Conservation (phyloP, 2,113 vertebrate species). For the Dasypus novemcinctus region DNA sequence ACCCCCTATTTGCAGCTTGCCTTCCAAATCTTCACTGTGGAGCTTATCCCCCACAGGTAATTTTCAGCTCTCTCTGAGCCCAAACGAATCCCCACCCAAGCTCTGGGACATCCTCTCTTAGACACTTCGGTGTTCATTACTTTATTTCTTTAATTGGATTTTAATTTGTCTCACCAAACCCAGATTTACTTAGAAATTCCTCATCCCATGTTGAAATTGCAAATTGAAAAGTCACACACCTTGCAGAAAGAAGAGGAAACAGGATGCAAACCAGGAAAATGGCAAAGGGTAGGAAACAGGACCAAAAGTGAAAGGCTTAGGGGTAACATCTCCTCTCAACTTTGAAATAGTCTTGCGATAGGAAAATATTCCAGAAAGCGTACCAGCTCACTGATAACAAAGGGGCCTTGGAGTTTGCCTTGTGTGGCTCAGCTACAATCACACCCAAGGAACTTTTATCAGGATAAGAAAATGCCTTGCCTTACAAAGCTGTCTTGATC, state of each 20-base stretch:
- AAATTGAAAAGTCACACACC: constrained; percentile 51
- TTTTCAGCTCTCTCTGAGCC: constrained; percentile 43
- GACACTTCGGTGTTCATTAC: not conserved
- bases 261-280: not conserved
- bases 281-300: not conserved
- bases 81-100: constrained; percentile 38
- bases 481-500: not conserved
- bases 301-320: not conserved
- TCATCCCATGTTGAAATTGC: constrained; percentile 51
- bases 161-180: constrained; percentile 69
- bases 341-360: not conserved
- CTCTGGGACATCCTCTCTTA: not conserved
- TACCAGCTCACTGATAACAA: not conserved
- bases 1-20: constrained; percentile 44
- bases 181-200: constrained; percentile 64
- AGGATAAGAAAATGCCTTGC: not conserved
- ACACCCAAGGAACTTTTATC: not conserved
- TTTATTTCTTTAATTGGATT: constrained; percentile 72
- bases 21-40: constrained; percentile 10
- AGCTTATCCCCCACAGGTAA: not conserved
- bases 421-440: not conserved
- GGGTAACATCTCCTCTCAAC: not conserved
- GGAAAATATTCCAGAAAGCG: not conserved
- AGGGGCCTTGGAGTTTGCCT: not conserved
- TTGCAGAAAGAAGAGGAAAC: not conserved